Evolutionary conservation across 2,888 invertebrate species (phyloP).

Genomic region (Aphelenchoides bicaudatus): DNA sequence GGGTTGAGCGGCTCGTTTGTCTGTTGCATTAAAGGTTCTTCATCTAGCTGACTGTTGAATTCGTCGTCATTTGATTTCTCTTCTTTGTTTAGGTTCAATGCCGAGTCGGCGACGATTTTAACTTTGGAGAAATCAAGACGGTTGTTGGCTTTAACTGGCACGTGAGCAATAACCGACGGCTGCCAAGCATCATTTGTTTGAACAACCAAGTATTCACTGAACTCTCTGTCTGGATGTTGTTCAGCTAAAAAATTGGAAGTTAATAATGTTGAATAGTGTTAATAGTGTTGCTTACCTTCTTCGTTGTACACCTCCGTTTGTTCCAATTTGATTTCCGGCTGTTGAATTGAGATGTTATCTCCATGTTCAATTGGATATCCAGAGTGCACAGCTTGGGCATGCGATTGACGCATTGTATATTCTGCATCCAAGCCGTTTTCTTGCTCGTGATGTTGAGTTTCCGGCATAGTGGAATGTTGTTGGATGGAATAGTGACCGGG

Average conservation of each 20-base stretch:
- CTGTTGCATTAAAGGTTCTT: conserved; percentile 4
- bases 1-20: conserved; percentile 4
- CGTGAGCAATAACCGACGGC: neutral
- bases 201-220: neutral
- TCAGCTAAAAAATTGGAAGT: neutral
- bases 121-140: conserved; percentile 3
- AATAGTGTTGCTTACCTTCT: neutral
- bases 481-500: neutral
- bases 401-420: conserved; percentile 4
- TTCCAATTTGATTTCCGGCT: neutral
- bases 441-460: conserved; percentile 4
- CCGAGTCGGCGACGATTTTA: neutral
- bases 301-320: neutral
- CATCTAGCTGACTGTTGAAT: neutral
- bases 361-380: neutral
- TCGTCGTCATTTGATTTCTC: neutral
- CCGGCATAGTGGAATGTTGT: conserved; percentile 3
- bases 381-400: neutral
- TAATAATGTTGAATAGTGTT: conserved; percentile 1
- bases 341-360: neutral
- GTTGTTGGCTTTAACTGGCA: conserved; percentile 1
- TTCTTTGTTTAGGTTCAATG: neutral
- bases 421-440: conserved; percentile 17
- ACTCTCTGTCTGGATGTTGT: neutral
- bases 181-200: neutral